These are phyloP conservation scores for Crossoptilon crossoptilon DNA, from an alignment of 2,797 vertebrate genomes.

Conservation along the genomic window DNA sequence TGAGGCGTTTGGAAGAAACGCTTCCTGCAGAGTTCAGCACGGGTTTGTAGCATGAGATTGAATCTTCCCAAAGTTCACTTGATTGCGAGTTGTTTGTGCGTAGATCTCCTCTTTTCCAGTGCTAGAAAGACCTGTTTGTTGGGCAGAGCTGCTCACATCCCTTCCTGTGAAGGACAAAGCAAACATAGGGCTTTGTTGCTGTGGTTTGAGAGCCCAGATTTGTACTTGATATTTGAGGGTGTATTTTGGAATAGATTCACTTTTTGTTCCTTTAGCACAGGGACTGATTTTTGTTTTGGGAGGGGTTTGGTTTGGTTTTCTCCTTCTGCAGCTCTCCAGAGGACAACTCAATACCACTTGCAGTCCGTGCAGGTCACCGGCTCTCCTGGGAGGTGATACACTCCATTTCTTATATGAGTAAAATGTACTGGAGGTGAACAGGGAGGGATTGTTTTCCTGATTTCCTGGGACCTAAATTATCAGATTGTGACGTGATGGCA, in stretches of 20 bases:
- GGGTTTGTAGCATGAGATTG: background rate
- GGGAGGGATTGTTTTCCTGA: background rate
- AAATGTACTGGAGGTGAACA: background rate
- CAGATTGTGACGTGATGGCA: conserved; percentile 31
- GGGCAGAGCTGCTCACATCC: conserved; percentile 23
- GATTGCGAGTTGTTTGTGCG: background rate
- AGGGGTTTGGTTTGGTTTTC: background rate
- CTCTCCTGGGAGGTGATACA: background rate
- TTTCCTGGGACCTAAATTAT: conserved; percentile 21
- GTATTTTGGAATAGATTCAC: background rate
- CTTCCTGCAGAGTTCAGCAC: background rate
- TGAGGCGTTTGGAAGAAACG: background rate
- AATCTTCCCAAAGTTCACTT: background rate
- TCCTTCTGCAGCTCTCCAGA: background rate
- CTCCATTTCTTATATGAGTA: background rate
- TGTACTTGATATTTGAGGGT: background rate
- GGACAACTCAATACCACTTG: background rate
- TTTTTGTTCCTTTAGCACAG: background rate
- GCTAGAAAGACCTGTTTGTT: background rate
- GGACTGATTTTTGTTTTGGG: background rate
- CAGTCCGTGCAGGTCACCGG: background rate
- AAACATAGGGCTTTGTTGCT: background rate
- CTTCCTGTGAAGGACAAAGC: background rate
- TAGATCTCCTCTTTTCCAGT: background rate
- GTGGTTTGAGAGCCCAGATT: background rate